Evolutionary conservation across 53 echinoderm and acorn worm species (phyloP).

Genomic region (Mesocentrotus franciscanus): DNA sequence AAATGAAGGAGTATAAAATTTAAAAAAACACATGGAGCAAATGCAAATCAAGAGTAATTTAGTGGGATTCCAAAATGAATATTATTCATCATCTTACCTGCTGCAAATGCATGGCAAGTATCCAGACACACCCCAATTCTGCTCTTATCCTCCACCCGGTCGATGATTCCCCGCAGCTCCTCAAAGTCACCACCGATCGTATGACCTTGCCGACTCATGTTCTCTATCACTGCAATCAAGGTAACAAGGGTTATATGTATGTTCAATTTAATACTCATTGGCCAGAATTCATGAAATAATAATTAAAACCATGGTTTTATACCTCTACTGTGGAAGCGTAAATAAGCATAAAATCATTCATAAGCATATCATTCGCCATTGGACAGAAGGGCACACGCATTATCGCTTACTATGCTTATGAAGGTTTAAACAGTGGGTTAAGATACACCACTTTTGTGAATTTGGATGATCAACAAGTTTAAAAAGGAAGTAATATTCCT

Average conservation of each 20-base stretch:
- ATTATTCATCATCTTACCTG: slow-evolving; percentile 68
- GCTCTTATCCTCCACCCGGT: slow-evolving; percentile 85
- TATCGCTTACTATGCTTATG: too few relatives aligned
- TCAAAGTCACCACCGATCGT: slow-evolving; percentile 92
- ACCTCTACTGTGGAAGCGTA: too few relatives aligned
- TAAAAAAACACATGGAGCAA: not conserved
- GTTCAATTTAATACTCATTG: not conserved
- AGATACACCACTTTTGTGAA: too few relatives aligned
- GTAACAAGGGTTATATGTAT: not conserved
- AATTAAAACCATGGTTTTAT: too few relatives aligned
- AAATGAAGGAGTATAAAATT: not conserved
- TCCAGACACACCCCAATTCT: slow-evolving; percentile 92
- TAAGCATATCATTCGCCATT: too few relatives aligned
- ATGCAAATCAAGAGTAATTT: not conserved
- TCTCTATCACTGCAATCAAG: slow-evolving; percentile 83
- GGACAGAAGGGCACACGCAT: too few relatives aligned
- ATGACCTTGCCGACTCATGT: slow-evolving; percentile 96
- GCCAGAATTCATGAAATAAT: too few relatives aligned
- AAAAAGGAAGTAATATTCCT: not conserved
- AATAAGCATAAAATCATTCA: too few relatives aligned
- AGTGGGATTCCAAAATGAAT: not conserved
- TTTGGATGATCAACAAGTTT: not conserved
- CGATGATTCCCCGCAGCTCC: slow-evolving; percentile 90
- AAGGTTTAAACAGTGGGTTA: too few relatives aligned
- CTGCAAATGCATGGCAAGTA: slow-evolving; percentile 95